phyloP scores from a whole-genome alignment of 2,113 vertebrate species.

The Mustelus asterias region DNA sequence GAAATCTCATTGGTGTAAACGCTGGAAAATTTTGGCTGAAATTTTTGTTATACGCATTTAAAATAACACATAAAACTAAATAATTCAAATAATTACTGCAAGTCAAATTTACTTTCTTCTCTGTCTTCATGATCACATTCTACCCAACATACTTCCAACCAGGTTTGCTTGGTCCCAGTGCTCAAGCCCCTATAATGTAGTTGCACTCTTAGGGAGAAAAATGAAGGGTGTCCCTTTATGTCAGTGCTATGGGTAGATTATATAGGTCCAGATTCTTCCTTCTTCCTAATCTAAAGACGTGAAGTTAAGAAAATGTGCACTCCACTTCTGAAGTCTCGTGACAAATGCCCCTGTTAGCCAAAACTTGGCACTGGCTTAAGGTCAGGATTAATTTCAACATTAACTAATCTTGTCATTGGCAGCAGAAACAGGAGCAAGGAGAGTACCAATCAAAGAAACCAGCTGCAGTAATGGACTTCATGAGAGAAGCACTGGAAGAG shows the following conservation, averaged over 20 bases:
- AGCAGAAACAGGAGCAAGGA: not conserved
- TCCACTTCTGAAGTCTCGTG: not conserved
- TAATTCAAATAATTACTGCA: not conserved
- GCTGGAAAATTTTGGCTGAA: too few species aligned
- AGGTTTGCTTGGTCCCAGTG: not conserved
- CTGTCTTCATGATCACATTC: not conserved
- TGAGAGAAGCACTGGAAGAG: not conserved
- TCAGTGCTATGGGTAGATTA: not conserved
- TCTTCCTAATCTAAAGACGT: not conserved
- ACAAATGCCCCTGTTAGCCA: not conserved
- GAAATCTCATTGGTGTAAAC: too few species aligned
- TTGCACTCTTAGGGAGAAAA: not conserved
- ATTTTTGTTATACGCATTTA: not conserved
- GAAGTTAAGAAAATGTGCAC: not conserved
- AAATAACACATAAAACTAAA: not conserved
- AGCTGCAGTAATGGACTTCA: not conserved
- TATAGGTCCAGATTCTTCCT: not conserved
- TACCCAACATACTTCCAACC: not conserved
- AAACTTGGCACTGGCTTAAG: not conserved
- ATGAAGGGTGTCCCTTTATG: not conserved
- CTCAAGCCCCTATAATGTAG: not conserved
- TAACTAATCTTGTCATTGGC: conserved; percentile 23
- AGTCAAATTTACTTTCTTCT: not conserved
- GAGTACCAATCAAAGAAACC: conserved; percentile 9
- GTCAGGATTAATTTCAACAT: conserved; percentile 26